Base-by-base conservation (phyloP, 1,140 invertebrate species). In the Ceratosolen solmsi region DNA sequence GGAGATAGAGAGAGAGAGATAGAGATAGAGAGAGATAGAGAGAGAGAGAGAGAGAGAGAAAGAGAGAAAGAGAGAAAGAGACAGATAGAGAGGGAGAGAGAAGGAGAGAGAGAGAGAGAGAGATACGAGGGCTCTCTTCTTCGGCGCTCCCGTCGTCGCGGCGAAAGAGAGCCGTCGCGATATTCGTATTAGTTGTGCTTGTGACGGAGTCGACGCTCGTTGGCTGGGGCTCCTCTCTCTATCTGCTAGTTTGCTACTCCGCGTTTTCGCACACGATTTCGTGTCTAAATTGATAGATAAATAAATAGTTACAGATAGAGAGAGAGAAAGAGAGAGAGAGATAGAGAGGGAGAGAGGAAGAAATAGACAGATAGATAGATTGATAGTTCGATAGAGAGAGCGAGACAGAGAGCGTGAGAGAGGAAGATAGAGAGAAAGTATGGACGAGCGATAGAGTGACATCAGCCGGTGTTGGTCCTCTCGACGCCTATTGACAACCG, bases 151-250 rank as follows among this genome's bases (percentile, higher is more conserved):
- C 68, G 76, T 60, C 78, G 79, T 63, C 79, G 79, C 71, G 79
- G 71, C 58, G 58, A 71, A 70, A 58, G 63, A 71, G 63, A 79
- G 79, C 46, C 58, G 72, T 38, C 46, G 79, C 79, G 58, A 36
- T 80, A 36, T 58, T 80, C 79, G 79, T 56, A 68, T 68, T 81
- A 81, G 71, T 81, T 81, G 79, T 81, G 79, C 72, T 81, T 75
- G 79, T 81, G 79, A 81, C 79, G 79, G 79, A 65, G 79, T 68
- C 60, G 71, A 27, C 79, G 71, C 46, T 75, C 46, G 58, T 68
- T 54, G 75, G 30, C 75, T 51, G 22, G 63, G 33, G 22, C 33
- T 68, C 63, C 33, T 68, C 63, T 63, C 60, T 68, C 20, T 68
- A 17, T 38, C 15, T 20, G 60, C 33, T 68, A 27, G 63, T 68